A percentile compares a stretch with the other conserved stretches of the same genome.
Evolutionary conservation across 1,140 invertebrate species (phyloP).

Genomic region (Ooceraea biroi): DNA sequence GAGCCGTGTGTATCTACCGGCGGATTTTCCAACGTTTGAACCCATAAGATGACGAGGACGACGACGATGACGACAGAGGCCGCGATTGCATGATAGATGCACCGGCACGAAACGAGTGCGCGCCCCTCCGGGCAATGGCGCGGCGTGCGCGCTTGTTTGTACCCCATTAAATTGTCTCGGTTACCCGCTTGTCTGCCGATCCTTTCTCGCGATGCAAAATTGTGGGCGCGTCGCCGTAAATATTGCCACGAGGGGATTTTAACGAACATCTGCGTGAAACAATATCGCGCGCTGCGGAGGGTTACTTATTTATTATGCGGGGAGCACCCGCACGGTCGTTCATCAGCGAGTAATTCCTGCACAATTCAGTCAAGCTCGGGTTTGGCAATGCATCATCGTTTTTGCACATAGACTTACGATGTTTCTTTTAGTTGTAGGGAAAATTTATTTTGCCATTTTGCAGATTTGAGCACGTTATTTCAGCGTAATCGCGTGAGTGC

Average conservation of each 20-base stretch:
- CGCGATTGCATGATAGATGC: constrained; percentile 36
- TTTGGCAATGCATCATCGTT: background rate
- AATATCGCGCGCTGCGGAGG: background rate
- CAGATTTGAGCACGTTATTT: background rate
- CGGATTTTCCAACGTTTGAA: constrained; percentile 72
- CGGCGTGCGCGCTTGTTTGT: background rate
- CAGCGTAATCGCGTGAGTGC: background rate
- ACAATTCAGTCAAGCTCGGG: background rate
- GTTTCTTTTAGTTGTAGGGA: background rate
- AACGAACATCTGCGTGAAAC: constrained; percentile 6
- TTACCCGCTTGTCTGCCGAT: constrained; percentile 20
- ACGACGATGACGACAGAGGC: background rate
- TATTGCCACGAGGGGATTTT: background rate
- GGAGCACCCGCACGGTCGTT: background rate
- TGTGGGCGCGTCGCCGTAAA: background rate
- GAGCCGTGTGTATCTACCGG: constrained; percentile 55
- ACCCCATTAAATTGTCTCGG: constrained; percentile 21
- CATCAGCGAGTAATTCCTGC: background rate
- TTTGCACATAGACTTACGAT: background rate
- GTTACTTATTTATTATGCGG: background rate
- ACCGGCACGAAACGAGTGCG: constrained; percentile 11
- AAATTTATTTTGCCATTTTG: background rate
- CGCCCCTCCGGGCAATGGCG: constrained; percentile 17
- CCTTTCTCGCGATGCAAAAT: background rate
- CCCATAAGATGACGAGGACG: constrained; percentile 44